These are phyloP conservation scores for Clarias pachynema DNA, from an alignment of 2,797 vertebrate species.

Conservation along the genomic window DNA sequence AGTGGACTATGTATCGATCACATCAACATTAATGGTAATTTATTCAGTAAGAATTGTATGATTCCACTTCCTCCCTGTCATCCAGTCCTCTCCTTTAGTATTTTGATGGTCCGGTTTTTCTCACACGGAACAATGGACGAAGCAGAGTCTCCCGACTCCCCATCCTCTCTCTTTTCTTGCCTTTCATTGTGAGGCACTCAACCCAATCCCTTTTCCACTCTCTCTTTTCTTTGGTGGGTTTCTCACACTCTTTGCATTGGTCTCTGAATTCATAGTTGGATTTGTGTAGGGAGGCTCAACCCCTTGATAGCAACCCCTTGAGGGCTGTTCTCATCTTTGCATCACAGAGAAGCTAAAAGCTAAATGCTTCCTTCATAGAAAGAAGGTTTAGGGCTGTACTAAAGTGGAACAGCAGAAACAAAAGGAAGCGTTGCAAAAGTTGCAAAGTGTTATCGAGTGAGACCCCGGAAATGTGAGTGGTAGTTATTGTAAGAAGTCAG, in stretches of 20 bases:
- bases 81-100: conserved; percentile 27
- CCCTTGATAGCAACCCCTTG: conserved; percentile 9
- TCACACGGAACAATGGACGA: conserved; percentile 46
- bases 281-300: conserved; percentile 29
- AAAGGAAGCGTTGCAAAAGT: conserved; percentile 20
- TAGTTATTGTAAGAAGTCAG: conserved; percentile 24
- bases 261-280: conserved; percentile 24
- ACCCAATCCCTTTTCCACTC: conserved; percentile 19
- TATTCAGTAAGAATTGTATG: conserved; percentile 26
- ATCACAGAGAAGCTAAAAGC: conserved; percentile 40
- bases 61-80: neutral
- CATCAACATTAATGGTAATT: conserved; percentile 11
- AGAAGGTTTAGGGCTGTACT: neutral
- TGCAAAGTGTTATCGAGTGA: neutral
- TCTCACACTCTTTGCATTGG: conserved; percentile 52
- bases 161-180: conserved; percentile 36
- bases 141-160: conserved; percentile 21
- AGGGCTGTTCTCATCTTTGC: conserved; percentile 38
- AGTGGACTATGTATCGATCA: neutral
- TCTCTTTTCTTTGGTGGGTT: conserved; percentile 33
- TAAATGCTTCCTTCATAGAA: conserved; percentile 39
- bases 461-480: conserved; percentile 27
- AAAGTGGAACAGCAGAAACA: neutral
- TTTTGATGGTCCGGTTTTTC: conserved; percentile 38
- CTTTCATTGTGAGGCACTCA: neutral